Conservation (phyloP, 2,888 invertebrate genomes). For the Bedellia somnulentella region DNA sequence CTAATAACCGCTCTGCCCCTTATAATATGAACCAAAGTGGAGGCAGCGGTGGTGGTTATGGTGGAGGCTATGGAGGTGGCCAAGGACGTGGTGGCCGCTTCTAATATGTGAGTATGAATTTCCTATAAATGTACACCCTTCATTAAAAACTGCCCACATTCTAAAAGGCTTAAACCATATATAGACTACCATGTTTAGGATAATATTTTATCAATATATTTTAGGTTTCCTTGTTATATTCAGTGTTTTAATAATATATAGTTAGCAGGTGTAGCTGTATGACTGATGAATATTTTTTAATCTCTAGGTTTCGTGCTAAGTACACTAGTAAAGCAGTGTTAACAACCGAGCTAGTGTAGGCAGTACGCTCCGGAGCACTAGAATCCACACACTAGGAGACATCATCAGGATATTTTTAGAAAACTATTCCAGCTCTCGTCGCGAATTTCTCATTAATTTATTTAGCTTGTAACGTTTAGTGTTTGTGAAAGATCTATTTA, state of each 20-base stretch:
- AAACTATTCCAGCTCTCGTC: conserved; percentile 40
- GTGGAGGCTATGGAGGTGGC: conserved; percentile 40
- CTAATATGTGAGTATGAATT: conserved; percentile 17
- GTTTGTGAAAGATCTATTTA: conserved; percentile 54
- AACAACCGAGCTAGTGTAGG: conserved; percentile 56
- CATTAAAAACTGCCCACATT: too few relatives aligned
- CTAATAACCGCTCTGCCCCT: conserved; percentile 69
- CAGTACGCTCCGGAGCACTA: conserved; percentile 61
- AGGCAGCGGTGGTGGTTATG: conserved; percentile 42
- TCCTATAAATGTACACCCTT: too few relatives aligned
- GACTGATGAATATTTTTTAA: conserved; percentile 52
- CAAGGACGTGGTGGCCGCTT: conserved; percentile 34
- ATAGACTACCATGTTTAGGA: conserved; percentile 10
- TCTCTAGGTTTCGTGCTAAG: conserved; percentile 63
- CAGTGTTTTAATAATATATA: conserved; percentile 57
- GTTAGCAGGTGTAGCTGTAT: conserved; percentile 37
- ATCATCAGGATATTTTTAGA: conserved; percentile 51
- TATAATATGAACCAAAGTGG: conserved; percentile 70
- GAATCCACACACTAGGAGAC: conserved; percentile 53
- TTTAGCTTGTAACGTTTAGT: too few relatives aligned
- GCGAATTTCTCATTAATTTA: conserved; percentile 30
- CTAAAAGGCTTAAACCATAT: too few relatives aligned
- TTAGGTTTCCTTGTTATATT: too few relatives aligned
- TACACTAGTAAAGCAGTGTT: conserved; percentile 60
- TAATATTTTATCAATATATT: conserved; percentile 17